Evolutionary conservation across 1,140 invertebrate species (phyloP).

Genomic region (Bombyx mori): DNA sequence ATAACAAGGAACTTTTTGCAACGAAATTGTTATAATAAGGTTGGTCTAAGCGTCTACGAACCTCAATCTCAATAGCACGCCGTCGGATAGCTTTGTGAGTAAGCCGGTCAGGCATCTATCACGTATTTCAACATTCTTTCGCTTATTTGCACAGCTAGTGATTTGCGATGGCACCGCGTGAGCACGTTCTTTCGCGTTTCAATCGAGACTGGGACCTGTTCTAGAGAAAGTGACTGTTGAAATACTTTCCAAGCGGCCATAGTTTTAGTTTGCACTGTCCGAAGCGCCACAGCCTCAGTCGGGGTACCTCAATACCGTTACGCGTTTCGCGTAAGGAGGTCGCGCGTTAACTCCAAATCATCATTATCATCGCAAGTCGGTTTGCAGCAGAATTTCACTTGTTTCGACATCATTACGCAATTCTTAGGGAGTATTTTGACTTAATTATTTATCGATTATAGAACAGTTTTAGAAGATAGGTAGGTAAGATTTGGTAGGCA

Average conservation of each 20-base stretch:
- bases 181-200: slow-evolving; percentile 18
- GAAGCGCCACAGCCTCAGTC: background rate
- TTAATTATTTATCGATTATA: no score
- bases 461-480: no score
- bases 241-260: slow-evolving; percentile 57
- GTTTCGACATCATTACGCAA: slow-evolving; percentile 18
- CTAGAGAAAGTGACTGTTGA: slow-evolving; percentile 61
- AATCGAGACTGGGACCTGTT: slow-evolving; percentile 42
- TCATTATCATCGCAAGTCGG: slow-evolving; percentile 22
- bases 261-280: slow-evolving; percentile 25
- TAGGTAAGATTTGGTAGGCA: no score
- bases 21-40: slow-evolving; percentile 11
- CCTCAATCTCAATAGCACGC: slow-evolving; percentile 6
- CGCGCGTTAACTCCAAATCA: slow-evolving; percentile 35
- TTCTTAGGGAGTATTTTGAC: no score
- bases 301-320: slow-evolving; percentile 40
- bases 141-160: slow-evolving; percentile 12
- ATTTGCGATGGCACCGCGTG: slow-evolving; percentile 9
- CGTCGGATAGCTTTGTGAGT: slow-evolving; percentile 8
- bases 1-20: no score
- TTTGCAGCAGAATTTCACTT: slow-evolving; percentile 29
- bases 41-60: slow-evolving; percentile 6
- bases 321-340: slow-evolving; percentile 47
- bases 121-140: slow-evolving; percentile 12
- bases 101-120: slow-evolving; percentile 13